Percentiles rank a stretch among this genome's conserved stretches.
Conservation (phyloP, 2,113 vertebrate species). For the Porphyrio hochstetteri region DNA sequence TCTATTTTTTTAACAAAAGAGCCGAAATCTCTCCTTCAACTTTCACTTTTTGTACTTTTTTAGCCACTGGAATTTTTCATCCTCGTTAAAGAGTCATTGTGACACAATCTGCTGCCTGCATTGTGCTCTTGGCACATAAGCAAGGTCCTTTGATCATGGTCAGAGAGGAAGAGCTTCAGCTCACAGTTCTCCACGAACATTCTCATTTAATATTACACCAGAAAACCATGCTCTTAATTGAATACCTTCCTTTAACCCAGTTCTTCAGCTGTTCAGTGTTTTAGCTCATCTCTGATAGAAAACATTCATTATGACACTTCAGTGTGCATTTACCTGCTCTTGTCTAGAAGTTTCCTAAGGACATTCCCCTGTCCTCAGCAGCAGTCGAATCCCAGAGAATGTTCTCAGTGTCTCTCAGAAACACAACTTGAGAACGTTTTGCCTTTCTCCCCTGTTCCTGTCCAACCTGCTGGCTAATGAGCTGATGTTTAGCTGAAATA, state of each 20-base stretch:
- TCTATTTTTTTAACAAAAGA: slow-evolving; percentile 21
- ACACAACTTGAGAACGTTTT: background rate
- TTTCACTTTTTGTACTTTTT: background rate
- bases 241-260: slow-evolving; percentile 16
- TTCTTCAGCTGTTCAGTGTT: slow-evolving; percentile 24
- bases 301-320: slow-evolving; percentile 21
- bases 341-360: slow-evolving; percentile 17
- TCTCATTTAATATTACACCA: slow-evolving; percentile 25
- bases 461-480: background rate
- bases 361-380: background rate
- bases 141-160: slow-evolving; percentile 49
- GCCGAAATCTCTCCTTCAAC: background rate
- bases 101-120: slow-evolving; percentile 18
- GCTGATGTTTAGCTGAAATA: slow-evolving; percentile 22
- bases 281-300: slow-evolving; percentile 22
- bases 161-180: background rate
- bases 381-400: background rate
- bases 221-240: slow-evolving; percentile 49
- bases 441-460: background rate
- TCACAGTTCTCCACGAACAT: background rate
- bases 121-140: background rate
- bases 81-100: slow-evolving; percentile 23
- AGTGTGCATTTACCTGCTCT: slow-evolving; percentile 16
- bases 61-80: background rate
- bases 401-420: background rate